phyloP scores from a whole-genome alignment of 35 echinoderm and acorn worm species.

The Anneissia japonica region DNA sequence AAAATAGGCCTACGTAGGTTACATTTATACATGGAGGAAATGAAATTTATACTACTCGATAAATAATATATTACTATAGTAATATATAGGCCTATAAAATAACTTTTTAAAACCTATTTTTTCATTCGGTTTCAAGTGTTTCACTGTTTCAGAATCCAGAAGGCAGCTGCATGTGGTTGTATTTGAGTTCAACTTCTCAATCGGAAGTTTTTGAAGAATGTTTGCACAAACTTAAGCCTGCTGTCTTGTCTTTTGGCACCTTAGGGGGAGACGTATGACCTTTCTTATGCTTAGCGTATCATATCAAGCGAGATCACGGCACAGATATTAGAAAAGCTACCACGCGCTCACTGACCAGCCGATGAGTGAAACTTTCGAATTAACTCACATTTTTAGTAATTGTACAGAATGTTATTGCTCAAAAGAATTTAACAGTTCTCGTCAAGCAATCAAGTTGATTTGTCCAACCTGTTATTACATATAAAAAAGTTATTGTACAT shows the following conservation, averaged over 20 bases:
- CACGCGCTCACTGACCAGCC: not conserved
- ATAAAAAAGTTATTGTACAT: no score
- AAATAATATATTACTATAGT: no score
- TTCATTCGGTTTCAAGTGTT: not conserved
- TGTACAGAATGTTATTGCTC: no score
- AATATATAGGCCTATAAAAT: no score
- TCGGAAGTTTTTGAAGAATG: not conserved
- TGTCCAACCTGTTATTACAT: no score
- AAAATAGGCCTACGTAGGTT: no score
- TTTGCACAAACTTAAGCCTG: not conserved
- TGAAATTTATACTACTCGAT: no score
- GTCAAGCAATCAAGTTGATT: no score
- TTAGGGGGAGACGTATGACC: not conserved
- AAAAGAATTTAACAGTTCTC: no score
- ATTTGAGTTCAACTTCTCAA: not conserved
- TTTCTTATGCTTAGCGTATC: no score
- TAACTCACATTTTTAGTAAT: not conserved
- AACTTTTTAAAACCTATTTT: not conserved
- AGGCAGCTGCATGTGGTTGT: not conserved
- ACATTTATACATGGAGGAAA: no score
- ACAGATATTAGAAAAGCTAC: not conserved
- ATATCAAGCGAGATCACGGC: not conserved
- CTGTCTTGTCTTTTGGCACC: not conserved
- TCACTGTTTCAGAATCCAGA: not conserved
- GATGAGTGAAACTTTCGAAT: not conserved